A percentile compares a stretch with the other conserved stretches of the same genome.
These are phyloP conservation scores for Gnatocerus cornutus DNA, from an alignment of 2,888 invertebrate species.

Conservation along the genomic window DNA sequence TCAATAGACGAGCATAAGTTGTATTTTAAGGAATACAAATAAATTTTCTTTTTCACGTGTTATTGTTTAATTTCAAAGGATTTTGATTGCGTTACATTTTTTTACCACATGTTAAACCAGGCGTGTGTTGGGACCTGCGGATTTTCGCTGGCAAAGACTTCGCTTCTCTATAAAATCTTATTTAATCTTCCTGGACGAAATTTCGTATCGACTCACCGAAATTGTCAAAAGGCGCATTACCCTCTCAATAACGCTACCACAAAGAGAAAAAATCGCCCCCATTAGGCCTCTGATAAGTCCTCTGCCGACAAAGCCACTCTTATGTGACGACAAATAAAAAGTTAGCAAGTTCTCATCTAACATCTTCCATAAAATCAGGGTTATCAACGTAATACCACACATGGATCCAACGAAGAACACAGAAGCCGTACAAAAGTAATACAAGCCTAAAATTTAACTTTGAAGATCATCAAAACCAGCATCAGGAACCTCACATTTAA, in stretches of 20 bases:
- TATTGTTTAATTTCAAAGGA: neutral
- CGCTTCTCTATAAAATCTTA: too few relatives aligned
- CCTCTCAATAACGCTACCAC: slow-evolving; percentile 8
- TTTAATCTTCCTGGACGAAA: too few relatives aligned
- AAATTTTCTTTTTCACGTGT: slow-evolving; percentile 8
- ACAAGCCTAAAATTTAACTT: slow-evolving; percentile 24
- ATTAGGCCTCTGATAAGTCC: neutral
- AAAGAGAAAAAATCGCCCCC: neutral
- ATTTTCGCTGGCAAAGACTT: too few relatives aligned
- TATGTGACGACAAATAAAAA: slow-evolving; percentile 12
- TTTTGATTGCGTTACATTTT: neutral
- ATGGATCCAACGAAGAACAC: slow-evolving; percentile 28
- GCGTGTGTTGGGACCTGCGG: too few relatives aligned
- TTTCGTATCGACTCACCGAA: slow-evolving; percentile 23
- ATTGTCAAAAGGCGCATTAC: slow-evolving; percentile 29
- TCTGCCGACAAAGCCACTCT: slow-evolving; percentile 15
- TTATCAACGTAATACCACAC: slow-evolving; percentile 36
- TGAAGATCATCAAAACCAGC: neutral
- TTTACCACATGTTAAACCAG: too few relatives aligned
- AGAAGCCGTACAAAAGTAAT: slow-evolving; percentile 34
- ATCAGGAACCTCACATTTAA: slow-evolving; percentile 15
- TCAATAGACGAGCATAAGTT: slow-evolving; percentile 74
- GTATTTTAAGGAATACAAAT: slow-evolving; percentile 45
- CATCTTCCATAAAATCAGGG: slow-evolving; percentile 32
- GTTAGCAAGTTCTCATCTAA: slow-evolving; percentile 20